These are phyloP conservation scores for Anoplophora glabripennis DNA, from an alignment of 1,140 invertebrate genomes.

Conservation along the genomic window DNA sequence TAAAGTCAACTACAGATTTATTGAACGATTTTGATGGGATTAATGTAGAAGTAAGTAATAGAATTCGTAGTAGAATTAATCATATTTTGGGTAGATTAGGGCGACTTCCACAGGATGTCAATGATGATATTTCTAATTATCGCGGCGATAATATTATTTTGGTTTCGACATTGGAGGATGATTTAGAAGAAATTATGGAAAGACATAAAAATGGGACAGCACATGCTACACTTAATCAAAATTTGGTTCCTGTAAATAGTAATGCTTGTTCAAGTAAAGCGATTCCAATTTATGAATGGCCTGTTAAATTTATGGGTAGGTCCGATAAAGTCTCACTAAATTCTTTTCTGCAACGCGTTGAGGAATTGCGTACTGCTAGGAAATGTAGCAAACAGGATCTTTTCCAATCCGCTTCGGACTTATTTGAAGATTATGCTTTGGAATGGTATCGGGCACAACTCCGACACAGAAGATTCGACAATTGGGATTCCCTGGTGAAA, in stretches of 20 bases:
- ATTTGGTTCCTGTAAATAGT: background rate
- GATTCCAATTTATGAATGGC: background rate
- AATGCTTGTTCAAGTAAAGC: background rate
- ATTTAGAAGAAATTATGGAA: background rate
- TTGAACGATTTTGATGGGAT: slow-evolving; percentile 3
- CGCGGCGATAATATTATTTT: background rate
- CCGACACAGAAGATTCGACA: too few relatives aligned
- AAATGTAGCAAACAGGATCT: too few relatives aligned
- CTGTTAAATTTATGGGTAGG: background rate
- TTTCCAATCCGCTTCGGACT: too few relatives aligned
- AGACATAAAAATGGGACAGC: background rate
- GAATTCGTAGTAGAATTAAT: slow-evolving; percentile 5
- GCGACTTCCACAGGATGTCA: background rate
- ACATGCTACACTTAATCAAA: background rate
- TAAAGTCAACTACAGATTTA: slow-evolving; percentile 5
- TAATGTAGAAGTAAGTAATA: slow-evolving; percentile 1
- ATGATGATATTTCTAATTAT: slow-evolving; percentile 5
- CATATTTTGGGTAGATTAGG: slow-evolving; percentile 7
- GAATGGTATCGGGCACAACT: too few relatives aligned
- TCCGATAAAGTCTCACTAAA: background rate
- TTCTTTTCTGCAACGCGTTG: too few relatives aligned
- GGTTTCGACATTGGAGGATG: background rate
- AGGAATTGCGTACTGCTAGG: too few relatives aligned
- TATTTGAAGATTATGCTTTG: too few relatives aligned
- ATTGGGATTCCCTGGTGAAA: too few relatives aligned